phyloP scores from a whole-genome alignment of 1,140 invertebrate species.

The Planococcus citri region DNA sequence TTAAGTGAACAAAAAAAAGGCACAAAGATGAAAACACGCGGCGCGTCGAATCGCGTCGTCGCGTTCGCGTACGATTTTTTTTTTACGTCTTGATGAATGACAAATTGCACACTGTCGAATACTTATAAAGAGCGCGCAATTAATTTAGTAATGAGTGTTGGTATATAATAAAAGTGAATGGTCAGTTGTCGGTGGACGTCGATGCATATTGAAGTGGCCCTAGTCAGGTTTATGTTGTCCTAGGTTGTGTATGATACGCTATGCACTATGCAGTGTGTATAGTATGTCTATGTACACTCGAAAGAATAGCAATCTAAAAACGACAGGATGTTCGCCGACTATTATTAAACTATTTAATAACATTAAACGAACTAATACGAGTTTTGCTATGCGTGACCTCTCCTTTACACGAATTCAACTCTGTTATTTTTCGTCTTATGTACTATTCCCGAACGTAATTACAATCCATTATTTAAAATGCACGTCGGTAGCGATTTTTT shows the following conservation, averaged over 20 bases:
- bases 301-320: slow-evolving; percentile 5
- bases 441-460: neutral
- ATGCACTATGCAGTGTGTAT: no score
- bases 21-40: neutral
- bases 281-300: neutral
- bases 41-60: neutral
- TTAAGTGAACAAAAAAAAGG: no score
- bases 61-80: neutral
- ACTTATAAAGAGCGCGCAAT: neutral
- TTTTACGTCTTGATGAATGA: neutral
- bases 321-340: slow-evolving; percentile 5
- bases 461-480: neutral
- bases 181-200: neutral
- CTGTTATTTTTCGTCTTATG: slow-evolving; percentile 1
- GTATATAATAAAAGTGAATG: neutral
- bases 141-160: neutral
- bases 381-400: neutral
- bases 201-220: neutral
- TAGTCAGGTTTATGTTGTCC: neutral
- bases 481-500: neutral
- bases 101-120: neutral
- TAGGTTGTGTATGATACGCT: neutral
- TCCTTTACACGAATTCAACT: neutral
- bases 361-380: slow-evolving; percentile 7
- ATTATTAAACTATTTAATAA: slow-evolving; percentile 9